Conservation (phyloP, 2,113 vertebrate genomes). For the Mola mola region DNA sequence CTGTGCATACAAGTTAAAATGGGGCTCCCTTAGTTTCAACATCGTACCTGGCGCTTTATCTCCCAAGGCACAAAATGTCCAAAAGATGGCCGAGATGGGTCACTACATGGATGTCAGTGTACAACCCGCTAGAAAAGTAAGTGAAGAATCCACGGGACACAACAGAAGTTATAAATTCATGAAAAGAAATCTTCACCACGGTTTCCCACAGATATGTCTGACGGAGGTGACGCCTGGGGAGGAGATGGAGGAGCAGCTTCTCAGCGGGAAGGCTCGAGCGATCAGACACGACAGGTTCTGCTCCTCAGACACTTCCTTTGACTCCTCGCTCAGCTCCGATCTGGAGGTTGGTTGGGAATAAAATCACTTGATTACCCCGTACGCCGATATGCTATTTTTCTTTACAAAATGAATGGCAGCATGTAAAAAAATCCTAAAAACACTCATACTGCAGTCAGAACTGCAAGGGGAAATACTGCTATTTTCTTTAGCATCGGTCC, state of each 20-base stretch:
- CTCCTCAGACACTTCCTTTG: conserved; percentile 76
- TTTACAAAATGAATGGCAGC: no score
- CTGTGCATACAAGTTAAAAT: no score
- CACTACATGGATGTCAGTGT: conserved; percentile 81
- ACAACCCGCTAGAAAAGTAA: conserved; percentile 79
- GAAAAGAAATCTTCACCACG: no score
- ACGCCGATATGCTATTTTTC: no score
- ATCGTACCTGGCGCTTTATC: no score
- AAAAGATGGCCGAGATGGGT: conserved; percentile 73
- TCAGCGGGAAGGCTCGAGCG: conserved; percentile 32
- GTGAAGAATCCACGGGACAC: conserved; percentile 1
- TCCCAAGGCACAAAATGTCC: conserved; percentile 48
- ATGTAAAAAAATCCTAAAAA: no score
- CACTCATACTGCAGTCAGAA: no score
- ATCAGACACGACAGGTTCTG: conserved; percentile 64
- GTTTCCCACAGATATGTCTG: conserved; percentile 56
- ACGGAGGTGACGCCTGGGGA: conserved; percentile 65
- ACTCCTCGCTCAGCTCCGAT: conserved; percentile 80
- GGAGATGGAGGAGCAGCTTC: conserved; percentile 21
- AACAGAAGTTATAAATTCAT: no score
- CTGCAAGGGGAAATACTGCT: no score
- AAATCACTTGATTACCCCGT: not conserved
- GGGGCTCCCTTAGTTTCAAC: no score
- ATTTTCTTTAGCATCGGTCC: no score
- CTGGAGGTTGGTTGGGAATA: conserved; percentile 80